Conservation (phyloP, 23 tunicate genomes). For the Styela plicata region DNA sequence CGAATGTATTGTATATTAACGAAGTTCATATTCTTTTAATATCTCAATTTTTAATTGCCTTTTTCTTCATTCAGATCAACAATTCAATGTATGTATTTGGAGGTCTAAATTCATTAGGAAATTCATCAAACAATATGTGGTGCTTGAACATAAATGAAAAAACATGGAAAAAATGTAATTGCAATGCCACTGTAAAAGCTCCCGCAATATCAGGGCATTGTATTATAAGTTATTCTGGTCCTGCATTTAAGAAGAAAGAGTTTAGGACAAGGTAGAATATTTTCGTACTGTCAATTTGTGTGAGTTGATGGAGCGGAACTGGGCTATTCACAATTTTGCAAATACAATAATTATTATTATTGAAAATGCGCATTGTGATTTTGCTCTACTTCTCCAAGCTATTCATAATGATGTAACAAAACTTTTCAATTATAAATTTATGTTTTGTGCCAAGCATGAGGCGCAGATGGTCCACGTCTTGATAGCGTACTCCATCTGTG, state of each 20-base stretch:
- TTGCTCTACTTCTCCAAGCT: no score
- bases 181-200: slow-evolving; percentile 9
- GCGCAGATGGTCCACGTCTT: no score
- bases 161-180: slow-evolving; percentile 17
- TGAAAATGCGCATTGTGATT: no score
- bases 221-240: not conserved
- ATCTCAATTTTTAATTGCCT: not conserved
- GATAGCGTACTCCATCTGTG: no score
- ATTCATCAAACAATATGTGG: slow-evolving; percentile 17
- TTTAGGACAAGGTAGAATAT: slow-evolving; percentile 8
- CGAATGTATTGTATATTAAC: no score
- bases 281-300: no score
- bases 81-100: slow-evolving; percentile 26
- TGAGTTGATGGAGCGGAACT: no score
- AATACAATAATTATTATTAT: no score
- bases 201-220: slow-evolving; percentile 28
- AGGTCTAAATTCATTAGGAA: not conserved
- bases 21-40: not conserved
- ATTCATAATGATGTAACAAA: no score
- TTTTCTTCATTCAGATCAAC: slow-evolving; percentile 1
- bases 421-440: no score
- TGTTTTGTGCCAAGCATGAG: no score
- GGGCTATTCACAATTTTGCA: no score
- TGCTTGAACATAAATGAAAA: not conserved
- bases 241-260: not conserved